Evolutionary conservation across 1,140 invertebrate genomes (phyloP), one percentile per base, ranked within the genome.

Genomic region (Chelonus insularis): DNA sequence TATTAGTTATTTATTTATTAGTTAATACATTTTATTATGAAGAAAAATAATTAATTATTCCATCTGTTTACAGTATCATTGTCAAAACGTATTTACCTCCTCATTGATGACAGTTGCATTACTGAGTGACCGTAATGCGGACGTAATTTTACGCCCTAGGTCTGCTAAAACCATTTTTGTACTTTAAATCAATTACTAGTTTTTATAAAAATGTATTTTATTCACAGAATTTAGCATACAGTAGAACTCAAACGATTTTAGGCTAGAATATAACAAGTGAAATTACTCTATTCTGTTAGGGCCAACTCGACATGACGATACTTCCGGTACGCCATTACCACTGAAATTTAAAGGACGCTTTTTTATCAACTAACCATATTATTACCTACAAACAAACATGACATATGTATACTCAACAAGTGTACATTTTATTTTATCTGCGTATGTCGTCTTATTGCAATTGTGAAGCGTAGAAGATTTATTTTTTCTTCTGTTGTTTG

Each of bases 21-120:
- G n/a, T n/a, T n/a, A n/a, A n/a, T n/a, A n/a, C n/a, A n/a, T n/a
- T n/a, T n/a, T n/a, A n/a, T n/a, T n/a, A 25, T 34, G 41, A 59
- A 20, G 60, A 50, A 5, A 45, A 34, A 25, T 50, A 6, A 23
- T 51, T 61, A 69, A 51, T 57, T 18, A 39, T 68, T 62, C 67
- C 69, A 71, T 72, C 67, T 71, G 70, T 74, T 76, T 70, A 70
- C 62, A 71, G 63, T 65, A 56, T 25, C 16, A 60, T 6, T 20
- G 67, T 48, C 43, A 48, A 59, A n/a, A 66, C 63, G 25, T 51
- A 58, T 25, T 58, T 84, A 95, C 93, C 85, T 98, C 96, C 86
- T 99, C 95, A 87, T 99, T 98, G 68, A 99, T 99, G 62, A 99
- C 91, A 25, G 97, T 99, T 45, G 97, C 97, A 87, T 97, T 97